phyloP scores from a whole-genome alignment of 2,797 vertebrate species.

The Catamblyrhynchus diadema region DNA sequence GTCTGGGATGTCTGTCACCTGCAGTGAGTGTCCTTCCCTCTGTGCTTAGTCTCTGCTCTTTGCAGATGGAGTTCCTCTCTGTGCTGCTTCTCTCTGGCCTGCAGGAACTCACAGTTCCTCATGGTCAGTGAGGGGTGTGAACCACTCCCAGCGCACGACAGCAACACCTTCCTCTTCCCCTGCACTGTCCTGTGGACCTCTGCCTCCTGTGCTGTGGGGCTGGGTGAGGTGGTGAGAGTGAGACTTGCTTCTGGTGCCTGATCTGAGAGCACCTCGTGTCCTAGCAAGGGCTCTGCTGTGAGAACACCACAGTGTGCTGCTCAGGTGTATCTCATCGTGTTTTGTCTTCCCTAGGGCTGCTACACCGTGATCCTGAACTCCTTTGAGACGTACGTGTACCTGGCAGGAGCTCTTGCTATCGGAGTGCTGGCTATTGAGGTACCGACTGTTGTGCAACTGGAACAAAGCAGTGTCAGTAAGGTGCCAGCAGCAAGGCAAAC shows the following conservation, averaged over 20 bases:
- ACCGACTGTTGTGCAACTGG: not conserved
- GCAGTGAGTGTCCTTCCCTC: not conserved
- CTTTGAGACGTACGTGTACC: slow-evolving; percentile 90
- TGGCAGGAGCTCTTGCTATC: slow-evolving; percentile 89
- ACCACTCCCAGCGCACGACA: not conserved
- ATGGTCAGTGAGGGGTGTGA: not conserved
- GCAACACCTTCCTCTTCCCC: not conserved
- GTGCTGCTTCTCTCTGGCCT: not conserved
- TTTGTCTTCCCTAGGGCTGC: slow-evolving; percentile 80
- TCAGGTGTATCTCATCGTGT: not conserved
- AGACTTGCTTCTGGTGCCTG: accelerated
- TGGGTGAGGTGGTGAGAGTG: not conserved
- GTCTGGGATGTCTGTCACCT: not conserved
- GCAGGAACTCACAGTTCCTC: not conserved
- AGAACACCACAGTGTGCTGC: accelerated
- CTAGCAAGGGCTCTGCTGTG: not conserved
- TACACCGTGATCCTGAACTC: slow-evolving; percentile 89
- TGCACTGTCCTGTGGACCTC: not conserved
- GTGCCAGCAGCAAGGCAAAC: not conserved
- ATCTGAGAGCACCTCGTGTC: not conserved
- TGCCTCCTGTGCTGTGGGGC: not conserved
- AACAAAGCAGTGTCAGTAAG: not conserved
- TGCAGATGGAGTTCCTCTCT: not conserved
- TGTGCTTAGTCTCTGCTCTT: not conserved
- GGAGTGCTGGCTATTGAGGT: slow-evolving; percentile 91